Base-by-base conservation (phyloP, 2,888 invertebrate species). In the Pseudeuparius sepicola region DNA sequence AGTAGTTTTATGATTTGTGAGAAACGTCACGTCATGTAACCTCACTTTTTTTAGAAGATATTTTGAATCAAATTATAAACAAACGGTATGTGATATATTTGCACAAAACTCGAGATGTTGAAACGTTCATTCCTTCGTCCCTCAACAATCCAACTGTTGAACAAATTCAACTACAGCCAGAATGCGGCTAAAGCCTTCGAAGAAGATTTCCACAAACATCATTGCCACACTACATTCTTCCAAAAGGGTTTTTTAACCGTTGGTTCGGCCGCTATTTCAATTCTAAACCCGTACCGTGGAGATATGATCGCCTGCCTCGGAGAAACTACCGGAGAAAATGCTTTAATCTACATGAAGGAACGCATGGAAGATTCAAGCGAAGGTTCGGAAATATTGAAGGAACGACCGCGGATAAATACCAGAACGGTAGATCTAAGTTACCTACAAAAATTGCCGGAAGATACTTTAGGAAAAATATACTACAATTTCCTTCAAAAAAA, bases 281-380 rank as follows among this genome's bases (percentile, higher is more conserved):
- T 97, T 25, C 52, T 81, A 6, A 75, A 93, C 65, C 97, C 97
- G 4, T 67, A 68, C 37, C 67, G 85, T 41, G 83, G 75, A 11
- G 94, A 97, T 57, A 90, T 93, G 88, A 87, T 97, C 47, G 92
- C 94, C 13, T 86, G 89, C 45, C 70, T 94, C 47, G 93, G 92
- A 1, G 96, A 97, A 66, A 85, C 90, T 1, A 89, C 93, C 6
- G 93, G 79, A 15, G 47, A 42, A 25, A 12, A 30, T 29, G 84
- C 92, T 3, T 66, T 93, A 4, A 66, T 66, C 41, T 68, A 74
- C 49, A 85, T 96, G 64, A 67, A 73, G 33, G 58, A 67, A 24
- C 72, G 75, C 57, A 93, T 98, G 92, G 61, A 73, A 43, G 63
- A 68, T 27, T 80, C 80, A 35, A 59, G 70, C 2, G 89, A 90